Percentiles rank a stretch among this genome's conserved stretches.
Conservation (phyloP, 2,113 vertebrate species). For the Plecotus auritus region DNA sequence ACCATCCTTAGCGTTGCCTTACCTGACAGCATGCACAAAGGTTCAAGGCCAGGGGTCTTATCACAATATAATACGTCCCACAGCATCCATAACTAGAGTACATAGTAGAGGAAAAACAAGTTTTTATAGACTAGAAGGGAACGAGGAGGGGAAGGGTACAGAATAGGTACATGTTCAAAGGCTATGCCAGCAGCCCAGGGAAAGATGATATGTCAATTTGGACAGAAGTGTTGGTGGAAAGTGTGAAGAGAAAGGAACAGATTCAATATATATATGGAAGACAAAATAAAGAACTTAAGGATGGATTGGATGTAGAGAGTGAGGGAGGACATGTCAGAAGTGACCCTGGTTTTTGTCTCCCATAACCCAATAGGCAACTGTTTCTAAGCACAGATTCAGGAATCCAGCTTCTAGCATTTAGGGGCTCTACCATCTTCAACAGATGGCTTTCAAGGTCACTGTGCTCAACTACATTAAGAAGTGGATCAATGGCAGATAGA, state of each 20-base stretch:
- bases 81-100: background rate
- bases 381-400: background rate
- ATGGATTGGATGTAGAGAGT: background rate
- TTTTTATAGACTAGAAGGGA: background rate
- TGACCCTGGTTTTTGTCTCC: background rate
- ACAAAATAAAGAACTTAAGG: background rate
- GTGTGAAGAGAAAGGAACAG: background rate
- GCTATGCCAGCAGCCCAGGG: background rate
- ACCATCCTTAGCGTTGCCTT: background rate
- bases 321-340: background rate
- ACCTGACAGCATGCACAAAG: background rate
- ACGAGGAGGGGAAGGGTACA: background rate
- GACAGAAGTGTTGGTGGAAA: background rate
- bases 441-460: background rate
- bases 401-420: background rate
- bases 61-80: background rate
- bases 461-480: background rate
- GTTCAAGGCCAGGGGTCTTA: background rate
- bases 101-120: background rate
- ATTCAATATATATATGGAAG: background rate
- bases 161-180: background rate
- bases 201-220: background rate
- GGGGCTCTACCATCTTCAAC: background rate
- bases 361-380: background rate
- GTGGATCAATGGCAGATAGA: background rate